These are phyloP conservation scores for Philereme vetulata DNA, from an alignment of 2,888 invertebrate species.

Conservation along the genomic window DNA sequence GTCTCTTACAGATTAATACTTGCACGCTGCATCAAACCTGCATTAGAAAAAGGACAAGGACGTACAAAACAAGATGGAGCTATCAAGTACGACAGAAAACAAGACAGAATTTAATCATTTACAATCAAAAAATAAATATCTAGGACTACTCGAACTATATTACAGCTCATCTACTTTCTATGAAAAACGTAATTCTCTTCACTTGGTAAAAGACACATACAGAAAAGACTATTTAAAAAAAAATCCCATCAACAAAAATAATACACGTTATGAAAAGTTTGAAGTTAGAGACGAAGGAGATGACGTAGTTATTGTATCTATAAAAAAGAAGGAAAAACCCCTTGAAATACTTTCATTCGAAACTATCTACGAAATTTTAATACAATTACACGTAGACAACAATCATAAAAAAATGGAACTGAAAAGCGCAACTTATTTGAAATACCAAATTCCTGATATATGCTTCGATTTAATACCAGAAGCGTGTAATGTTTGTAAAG, in stretches of 20 bases:
- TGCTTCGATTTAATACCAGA: slow-evolving; percentile 13
- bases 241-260: background rate
- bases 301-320: background rate
- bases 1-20: background rate
- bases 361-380: slow-evolving; percentile 2
- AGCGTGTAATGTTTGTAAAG: slow-evolving; percentile 6
- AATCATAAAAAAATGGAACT: background rate
- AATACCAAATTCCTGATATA: slow-evolving; percentile 6
- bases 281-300: background rate
- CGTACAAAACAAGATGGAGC: slow-evolving; percentile 1
- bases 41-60: background rate
- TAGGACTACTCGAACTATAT: slow-evolving; percentile 1
- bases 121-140: slow-evolving; percentile 1
- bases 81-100: background rate
- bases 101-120: background rate
- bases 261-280: background rate
- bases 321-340: too few relatives aligned
- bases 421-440: background rate
- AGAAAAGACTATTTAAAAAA: too few relatives aligned
- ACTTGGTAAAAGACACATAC: background rate
- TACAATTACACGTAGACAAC: slow-evolving; percentile 7
- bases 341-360: background rate
- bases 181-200: slow-evolving; percentile 1
- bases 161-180: background rate
- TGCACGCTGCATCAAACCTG: background rate